Evolutionary conservation across 1,140 invertebrate genomes (phyloP).

Genomic region (Acromyrmex heyeri): DNA sequence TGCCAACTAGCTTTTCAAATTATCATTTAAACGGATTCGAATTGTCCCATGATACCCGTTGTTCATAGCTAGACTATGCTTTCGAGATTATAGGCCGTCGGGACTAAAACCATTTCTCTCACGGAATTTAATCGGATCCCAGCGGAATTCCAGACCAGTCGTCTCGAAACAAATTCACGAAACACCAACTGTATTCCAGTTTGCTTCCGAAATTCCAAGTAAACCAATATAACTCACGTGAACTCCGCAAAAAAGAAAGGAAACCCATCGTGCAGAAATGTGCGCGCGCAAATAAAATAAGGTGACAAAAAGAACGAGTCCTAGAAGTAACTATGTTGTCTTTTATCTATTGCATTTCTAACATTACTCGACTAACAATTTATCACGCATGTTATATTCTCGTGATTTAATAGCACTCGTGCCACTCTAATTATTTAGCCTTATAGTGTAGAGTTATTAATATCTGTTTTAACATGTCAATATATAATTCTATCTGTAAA

Average conservation of each 20-base stretch:
- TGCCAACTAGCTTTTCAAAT: conserved; percentile 77
- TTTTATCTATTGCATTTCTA: conserved; percentile 28
- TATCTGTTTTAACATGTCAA: not conserved
- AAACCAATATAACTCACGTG: conserved; percentile 33
- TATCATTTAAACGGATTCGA: conserved; percentile 83
- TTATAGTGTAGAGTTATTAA: too few species aligned
- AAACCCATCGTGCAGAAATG: not conserved
- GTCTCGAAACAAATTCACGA: conserved; percentile 51
- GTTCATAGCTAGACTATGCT: conserved; percentile 74
- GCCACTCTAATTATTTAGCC: not conserved
- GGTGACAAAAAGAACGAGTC: not conserved
- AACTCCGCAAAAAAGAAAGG: not conserved
- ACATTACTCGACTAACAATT: conserved; percentile 19
- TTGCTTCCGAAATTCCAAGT: conserved; percentile 74
- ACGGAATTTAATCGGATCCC: conserved; percentile 65
- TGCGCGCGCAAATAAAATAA: conserved; percentile 19
- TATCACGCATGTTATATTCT: not conserved
- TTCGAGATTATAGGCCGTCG: conserved; percentile 78
- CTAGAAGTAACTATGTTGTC: not conserved
- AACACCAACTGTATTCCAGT: conserved; percentile 73
- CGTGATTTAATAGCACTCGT: not conserved
- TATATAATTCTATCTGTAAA: not conserved
- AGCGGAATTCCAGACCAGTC: conserved; percentile 45
- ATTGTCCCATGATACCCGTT: conserved; percentile 73
- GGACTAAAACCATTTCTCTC: conserved; percentile 54